Percentiles rank a stretch among this genome's conserved stretches.
Conservation (phyloP, 1,140 invertebrate genomes). For the Ylistrum balloti region DNA sequence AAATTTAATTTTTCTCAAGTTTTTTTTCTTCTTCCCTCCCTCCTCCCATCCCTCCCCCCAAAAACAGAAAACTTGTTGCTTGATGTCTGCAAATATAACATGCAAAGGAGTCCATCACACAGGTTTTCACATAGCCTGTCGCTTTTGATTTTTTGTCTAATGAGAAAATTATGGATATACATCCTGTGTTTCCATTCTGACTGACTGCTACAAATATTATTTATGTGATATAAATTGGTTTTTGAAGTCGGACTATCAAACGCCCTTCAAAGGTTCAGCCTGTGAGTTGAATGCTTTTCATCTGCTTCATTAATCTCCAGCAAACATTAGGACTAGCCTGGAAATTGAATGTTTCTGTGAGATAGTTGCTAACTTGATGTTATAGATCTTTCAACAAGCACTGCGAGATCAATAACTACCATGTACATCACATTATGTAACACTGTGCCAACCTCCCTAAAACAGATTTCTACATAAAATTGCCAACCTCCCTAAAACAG, state of each 20-base stretch:
- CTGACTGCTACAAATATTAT: slow-evolving; percentile 7
- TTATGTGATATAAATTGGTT: slow-evolving; percentile 36
- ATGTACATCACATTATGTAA: background rate
- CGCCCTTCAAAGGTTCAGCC: slow-evolving; percentile 37
- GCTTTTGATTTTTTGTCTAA: slow-evolving; percentile 22
- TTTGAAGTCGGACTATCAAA: slow-evolving; percentile 27
- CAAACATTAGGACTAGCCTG: slow-evolving; percentile 32
- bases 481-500: too few relatives aligned
- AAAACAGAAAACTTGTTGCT: background rate
- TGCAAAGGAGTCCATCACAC: background rate
- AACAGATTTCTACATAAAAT: background rate
- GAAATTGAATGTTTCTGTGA: slow-evolving; percentile 1
- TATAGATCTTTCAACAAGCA: slow-evolving; percentile 33
- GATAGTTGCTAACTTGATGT: background rate
- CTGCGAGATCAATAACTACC: background rate
- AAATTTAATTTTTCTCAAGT: background rate
- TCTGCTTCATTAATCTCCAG: slow-evolving; percentile 33
- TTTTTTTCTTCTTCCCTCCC: too few relatives aligned
- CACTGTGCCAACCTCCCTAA: background rate
- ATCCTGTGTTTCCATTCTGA: slow-evolving; percentile 22
- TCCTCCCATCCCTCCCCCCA: too few relatives aligned
- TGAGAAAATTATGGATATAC: slow-evolving; percentile 29
- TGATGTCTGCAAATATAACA: background rate
- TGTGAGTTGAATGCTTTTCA: slow-evolving; percentile 2
- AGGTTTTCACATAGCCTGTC: background rate